Evolutionary conservation across 2,888 invertebrate species (phyloP), one percentile per base, ranked within the genome.

Genomic region (Agrilus biguttatus): DNA sequence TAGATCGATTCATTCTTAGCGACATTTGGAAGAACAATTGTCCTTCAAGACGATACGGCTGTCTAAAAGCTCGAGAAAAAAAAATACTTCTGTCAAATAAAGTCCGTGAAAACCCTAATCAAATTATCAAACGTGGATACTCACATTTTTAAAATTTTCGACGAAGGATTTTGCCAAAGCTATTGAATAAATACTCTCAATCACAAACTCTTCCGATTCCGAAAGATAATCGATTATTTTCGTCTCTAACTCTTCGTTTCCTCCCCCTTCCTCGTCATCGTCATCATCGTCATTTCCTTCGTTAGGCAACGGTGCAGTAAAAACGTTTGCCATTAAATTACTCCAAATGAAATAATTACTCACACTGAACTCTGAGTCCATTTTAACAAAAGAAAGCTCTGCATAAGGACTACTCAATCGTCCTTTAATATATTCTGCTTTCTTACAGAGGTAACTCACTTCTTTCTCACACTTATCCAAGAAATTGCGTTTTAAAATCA

Each of bases 131-230:
- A 47, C 39, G 40, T 39, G 14, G 3, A 2, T 14, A 56, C 61
- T 63, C 54, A 69, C 67, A 44, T 62, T 67, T 59, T 63, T 66
- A 54, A 66, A 71, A 52, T 69, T 58, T 34, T 56, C 51, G 10
- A 56, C 50, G 46, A 69, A 66, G 41, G 61, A 55, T 39, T 62
- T 52, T 13, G 62, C 58, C 7, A 68, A 43, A 34, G 62, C 54
- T 33, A 64, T 51, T 44, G 60, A 61, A 47, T 68, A 58, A 32
- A 68, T 49, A 32, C 68, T 47, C 45, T 61, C 56, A 8, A 57
- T 47, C 40, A 66, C 45, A 45, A 62, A 51, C 33, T 60, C 53
- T 42, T 59, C 55, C 35, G 61, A 50, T 32, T 62, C 54, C 36
- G 52, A 60, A 37, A 51, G 48, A 5, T 45, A 42, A 33, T 46